A percentile compares a stretch with the other conserved stretches of the same genome.
These are phyloP conservation scores for Pipistrellus nathusii DNA, from an alignment of 2,797 vertebrate species.

Conservation along the genomic window DNA sequence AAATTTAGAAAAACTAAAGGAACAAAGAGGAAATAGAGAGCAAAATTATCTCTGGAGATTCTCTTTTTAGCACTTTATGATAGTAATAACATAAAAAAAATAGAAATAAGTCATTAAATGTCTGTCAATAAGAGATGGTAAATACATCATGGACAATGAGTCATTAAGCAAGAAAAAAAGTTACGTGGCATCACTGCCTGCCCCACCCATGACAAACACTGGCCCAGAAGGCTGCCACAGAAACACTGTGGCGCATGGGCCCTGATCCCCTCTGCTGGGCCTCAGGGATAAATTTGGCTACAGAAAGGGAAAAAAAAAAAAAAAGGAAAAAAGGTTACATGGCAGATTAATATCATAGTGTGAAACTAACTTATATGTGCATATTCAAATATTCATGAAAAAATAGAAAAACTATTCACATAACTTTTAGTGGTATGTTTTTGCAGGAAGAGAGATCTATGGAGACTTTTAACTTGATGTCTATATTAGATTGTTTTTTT, in stretches of 20 bases:
- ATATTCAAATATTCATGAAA: not conserved
- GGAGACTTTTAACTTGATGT: not conserved
- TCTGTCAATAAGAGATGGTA: not conserved
- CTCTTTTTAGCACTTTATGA: not conserved
- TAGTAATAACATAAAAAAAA: not conserved
- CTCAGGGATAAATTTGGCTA: too few species aligned
- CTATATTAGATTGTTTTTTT: not conserved
- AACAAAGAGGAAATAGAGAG: not conserved
- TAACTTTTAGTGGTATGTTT: not conserved
- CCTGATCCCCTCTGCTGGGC: too few species aligned
- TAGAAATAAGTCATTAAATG: not conserved
- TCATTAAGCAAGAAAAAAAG: not conserved
- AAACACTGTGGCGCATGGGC: too few species aligned
- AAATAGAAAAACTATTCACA: not conserved
- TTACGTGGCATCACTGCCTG: not conserved
- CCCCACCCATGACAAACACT: too few species aligned
- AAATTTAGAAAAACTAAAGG: not conserved
- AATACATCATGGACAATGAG: not conserved
- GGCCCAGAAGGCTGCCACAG: too few species aligned
- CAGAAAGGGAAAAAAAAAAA: too few species aligned
- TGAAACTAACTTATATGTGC: not conserved
- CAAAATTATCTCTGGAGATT: slow-evolving; percentile 25
- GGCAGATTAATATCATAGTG: not conserved
- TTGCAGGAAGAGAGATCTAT: not conserved
- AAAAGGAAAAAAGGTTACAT: not conserved